Evolutionary conservation across 37 sponge, comb jelly and placozoan genomes (phyloP), one percentile per base, ranked within the genome.

Genomic region (Corticium candelabrum): DNA sequence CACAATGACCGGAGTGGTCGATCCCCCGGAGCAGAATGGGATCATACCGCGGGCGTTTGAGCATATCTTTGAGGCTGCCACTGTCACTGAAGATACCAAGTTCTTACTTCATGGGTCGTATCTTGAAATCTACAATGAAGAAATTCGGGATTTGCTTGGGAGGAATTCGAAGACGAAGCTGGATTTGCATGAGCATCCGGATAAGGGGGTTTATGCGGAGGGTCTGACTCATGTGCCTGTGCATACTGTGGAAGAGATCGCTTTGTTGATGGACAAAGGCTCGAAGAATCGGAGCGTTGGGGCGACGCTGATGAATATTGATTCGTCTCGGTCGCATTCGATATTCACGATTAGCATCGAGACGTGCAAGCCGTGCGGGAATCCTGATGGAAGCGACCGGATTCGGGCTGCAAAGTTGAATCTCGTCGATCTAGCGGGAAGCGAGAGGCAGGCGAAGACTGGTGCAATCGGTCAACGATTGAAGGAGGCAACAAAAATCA

Each of bases 51-150:
- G 94, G 38, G 89, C 90, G 1, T 97, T 97, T 68, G 83, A 91
- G 32, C 94, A 97, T 85, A 89, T 97, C 15, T 97, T 97, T 39
- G 94, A 97, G 41, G 75, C 82, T 7, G 76, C 91, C 21, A 83
- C 88, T 37, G 87, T 89, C 35, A 72, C 87, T 3, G 76, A 73
- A 0, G 81, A 35, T 2, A 87, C 85, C 38, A 94, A 94, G 77
- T 97, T 74, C 56, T 83, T 97, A 1, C 50, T 97, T 0, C 84
- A 82, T 1, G 94, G 94, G 2, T 87, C 92, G 4, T 97, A 94
- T 81, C 79, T 97, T 40, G 98, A 97, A 57, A 97, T 97, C 1
- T 97, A 97, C 79, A 97, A 97, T 78, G 98, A 97, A 76, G 94
- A 93, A 41, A 92, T 97, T 31, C 68, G 98, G 11, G 98, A 97